Percentiles rank a stretch among this genome's conserved stretches.
Conservation (phyloP, 2,113 vertebrate genomes). For the Channa maculata region DNA sequence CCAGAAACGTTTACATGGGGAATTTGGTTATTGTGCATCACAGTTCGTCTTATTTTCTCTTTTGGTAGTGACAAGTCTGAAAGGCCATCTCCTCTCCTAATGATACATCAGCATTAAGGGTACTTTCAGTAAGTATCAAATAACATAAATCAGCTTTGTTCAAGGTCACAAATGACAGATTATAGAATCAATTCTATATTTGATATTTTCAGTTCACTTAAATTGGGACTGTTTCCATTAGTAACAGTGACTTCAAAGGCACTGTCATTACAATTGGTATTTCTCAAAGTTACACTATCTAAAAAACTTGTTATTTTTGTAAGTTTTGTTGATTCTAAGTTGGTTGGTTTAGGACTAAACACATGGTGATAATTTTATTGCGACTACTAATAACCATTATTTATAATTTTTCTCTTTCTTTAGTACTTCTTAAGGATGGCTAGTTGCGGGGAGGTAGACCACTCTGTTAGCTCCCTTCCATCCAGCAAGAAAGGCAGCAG, state of each 20-base stretch:
- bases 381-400: not conserved
- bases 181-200: not conserved
- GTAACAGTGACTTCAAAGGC: not conserved
- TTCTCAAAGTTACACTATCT: too few species aligned
- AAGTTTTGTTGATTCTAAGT: too few species aligned
- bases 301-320: too few species aligned
- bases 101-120: slow-evolving; percentile 87
- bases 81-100: slow-evolving; percentile 87
- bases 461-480: slow-evolving; percentile 93
- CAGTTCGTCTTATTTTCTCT: slow-evolving; percentile 43
- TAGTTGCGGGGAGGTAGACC: slow-evolving; percentile 96
- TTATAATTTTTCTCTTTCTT: slow-evolving; percentile 11
- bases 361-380: not conserved
- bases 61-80: slow-evolving; percentile 81
- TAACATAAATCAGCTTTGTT: not conserved
- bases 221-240: not conserved
- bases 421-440: slow-evolving; percentile 90
- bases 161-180: not conserved
- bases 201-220: not conserved
- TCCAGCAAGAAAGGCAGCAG: slow-evolving; percentile 91
- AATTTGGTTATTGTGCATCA: not conserved
- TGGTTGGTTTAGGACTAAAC: not conserved
- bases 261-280: too few species aligned
- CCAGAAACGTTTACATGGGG: not conserved
- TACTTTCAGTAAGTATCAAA: slow-evolving; percentile 85